These are phyloP conservation scores for Sisyra terminalis DNA, from an alignment of 2,888 invertebrate genomes.

Conservation along the genomic window DNA sequence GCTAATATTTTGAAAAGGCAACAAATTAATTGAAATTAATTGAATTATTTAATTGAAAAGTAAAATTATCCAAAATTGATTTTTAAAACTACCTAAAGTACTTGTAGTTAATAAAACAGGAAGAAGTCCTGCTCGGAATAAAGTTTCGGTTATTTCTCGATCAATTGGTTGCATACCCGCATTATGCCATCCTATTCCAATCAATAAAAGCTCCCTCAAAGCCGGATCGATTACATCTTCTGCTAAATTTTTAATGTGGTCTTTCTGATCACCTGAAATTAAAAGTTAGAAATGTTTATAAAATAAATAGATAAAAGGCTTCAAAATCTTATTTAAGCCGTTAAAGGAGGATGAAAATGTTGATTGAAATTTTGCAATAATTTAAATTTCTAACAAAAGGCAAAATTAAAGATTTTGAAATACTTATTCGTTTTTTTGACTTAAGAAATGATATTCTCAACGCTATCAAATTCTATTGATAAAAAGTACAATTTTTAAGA, in stretches of 20 bases:
- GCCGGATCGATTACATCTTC: constrained; percentile 21
- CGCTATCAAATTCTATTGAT: too few relatives aligned
- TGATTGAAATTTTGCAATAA: too few relatives aligned
- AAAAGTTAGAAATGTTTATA: constrained; percentile 11
- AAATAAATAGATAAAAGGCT: neutral
- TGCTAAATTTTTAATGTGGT: constrained; percentile 27
- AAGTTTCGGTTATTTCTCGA: constrained; percentile 42
- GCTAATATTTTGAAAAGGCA: constrained; percentile 38
- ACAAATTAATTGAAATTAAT: too few relatives aligned
- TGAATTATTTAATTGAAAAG: too few relatives aligned
- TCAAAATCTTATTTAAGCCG: too few relatives aligned
- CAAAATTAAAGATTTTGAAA: too few relatives aligned
- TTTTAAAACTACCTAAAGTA: constrained; percentile 33
- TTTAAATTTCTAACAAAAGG: too few relatives aligned
- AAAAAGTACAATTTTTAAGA: too few relatives aligned
- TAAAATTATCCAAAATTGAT: neutral
- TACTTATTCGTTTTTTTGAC: too few relatives aligned
- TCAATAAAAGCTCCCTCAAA: constrained; percentile 30
- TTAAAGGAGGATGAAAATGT: too few relatives aligned
- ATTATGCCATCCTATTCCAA: constrained; percentile 63
- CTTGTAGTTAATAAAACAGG: constrained; percentile 55
- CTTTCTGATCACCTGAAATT: constrained; percentile 28
- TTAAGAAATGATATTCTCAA: too few relatives aligned
- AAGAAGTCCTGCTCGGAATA: constrained; percentile 46
- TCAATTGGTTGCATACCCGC: constrained; percentile 55